These are phyloP conservation scores for Cuculus canorus DNA, from an alignment of 2,797 vertebrate species.

Conservation along the genomic window DNA sequence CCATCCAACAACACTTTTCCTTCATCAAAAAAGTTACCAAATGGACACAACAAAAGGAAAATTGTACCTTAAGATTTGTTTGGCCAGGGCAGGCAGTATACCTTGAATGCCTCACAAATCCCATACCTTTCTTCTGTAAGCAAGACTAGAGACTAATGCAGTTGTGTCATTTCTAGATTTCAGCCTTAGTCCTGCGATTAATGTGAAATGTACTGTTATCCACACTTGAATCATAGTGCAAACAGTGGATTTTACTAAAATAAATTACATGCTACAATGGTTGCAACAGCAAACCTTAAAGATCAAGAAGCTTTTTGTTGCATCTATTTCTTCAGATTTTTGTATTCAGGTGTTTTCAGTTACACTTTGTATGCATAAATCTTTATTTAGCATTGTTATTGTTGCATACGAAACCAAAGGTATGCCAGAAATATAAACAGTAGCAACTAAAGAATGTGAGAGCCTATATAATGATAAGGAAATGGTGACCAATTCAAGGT, in stretches of 20 bases:
- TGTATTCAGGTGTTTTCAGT: neutral
- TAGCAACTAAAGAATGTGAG: neutral
- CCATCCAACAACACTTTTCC: neutral
- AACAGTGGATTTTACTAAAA: neutral
- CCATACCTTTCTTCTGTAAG: neutral
- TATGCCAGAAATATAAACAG: neutral
- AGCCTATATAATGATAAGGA: neutral
- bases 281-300: neutral
- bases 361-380: neutral
- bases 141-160: neutral
- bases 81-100: neutral
- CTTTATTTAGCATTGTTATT: neutral
- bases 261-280: neutral
- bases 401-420: neutral
- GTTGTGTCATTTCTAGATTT: neutral
- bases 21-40: neutral
- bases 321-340: neutral
- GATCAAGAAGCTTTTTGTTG: neutral
- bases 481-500: neutral
- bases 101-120: neutral
- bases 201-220: neutral
- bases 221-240: neutral
- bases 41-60: neutral
- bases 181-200: neutral
- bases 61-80: neutral